A percentile compares a stretch with the other conserved stretches of the same genome.
Evolutionary conservation across 2,113 vertebrate species (phyloP).

Genomic region (Morone chrysops): DNA sequence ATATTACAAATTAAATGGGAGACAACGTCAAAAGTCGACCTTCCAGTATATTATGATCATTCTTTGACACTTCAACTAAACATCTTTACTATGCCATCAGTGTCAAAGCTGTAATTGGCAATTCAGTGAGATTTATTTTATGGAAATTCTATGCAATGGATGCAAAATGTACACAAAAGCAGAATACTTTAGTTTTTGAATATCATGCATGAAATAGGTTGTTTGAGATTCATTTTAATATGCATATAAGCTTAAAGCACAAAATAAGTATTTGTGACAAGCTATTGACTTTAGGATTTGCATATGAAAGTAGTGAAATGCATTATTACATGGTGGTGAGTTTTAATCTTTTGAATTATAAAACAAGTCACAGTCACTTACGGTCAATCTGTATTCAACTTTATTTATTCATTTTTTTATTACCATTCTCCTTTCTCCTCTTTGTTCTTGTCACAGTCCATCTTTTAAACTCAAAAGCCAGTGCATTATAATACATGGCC

Average conservation of each 20-base stretch:
- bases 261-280: constrained; percentile 45
- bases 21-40: constrained; percentile 55
- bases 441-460: constrained; percentile 48
- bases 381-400: constrained; percentile 21
- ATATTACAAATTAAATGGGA: constrained; percentile 78
- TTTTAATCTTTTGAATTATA: constrained; percentile 49
- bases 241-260: constrained; percentile 5
- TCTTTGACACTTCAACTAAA: constrained; percentile 34
- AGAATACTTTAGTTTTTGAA: constrained; percentile 19
- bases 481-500: constrained; percentile 43
- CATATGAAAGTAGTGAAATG: constrained; percentile 18
- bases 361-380: constrained; percentile 19
- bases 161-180: neutral
- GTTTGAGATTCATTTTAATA: constrained; percentile 22
- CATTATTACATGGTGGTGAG: neutral
- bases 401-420: constrained; percentile 21
- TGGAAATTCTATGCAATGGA: neutral
- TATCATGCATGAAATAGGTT: constrained; percentile 5
- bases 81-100: constrained; percentile 37
- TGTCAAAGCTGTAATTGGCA: constrained; percentile 29
- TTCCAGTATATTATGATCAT: constrained; percentile 58
- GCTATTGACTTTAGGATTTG: constrained; percentile 45
- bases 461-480: constrained; percentile 55
- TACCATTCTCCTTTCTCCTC: constrained; percentile 11
- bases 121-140: constrained; percentile 17